Percentiles rank a stretch among this genome's conserved stretches.
Conservation (phyloP, 2,888 invertebrate genomes). For the Prenolepis imparis region DNA sequence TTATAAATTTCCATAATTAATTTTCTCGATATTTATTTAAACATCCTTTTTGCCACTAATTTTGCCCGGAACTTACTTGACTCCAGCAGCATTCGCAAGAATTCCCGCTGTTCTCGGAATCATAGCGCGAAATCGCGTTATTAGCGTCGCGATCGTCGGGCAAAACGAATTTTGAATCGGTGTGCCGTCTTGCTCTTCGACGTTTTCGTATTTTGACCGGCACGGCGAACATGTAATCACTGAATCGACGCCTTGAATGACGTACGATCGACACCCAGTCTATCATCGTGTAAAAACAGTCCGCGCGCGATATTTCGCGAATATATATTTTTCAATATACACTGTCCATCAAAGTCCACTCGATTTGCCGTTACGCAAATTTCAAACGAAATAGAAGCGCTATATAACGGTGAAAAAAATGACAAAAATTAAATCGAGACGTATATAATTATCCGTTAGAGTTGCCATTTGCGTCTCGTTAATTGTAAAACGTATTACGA, state of each 20-base stretch:
- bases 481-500: not conserved
- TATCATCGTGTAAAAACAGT: slow-evolving; percentile 87
- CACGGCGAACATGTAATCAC: slow-evolving; percentile 90
- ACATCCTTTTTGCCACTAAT: not conserved
- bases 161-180: slow-evolving; percentile 61
- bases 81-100: slow-evolving; percentile 76
- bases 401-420: not conserved
- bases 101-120: slow-evolving; percentile 32
- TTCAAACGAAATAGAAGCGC: slow-evolving; percentile 10
- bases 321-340: slow-evolving; percentile 41
- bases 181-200: slow-evolving; percentile 85
- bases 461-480: not conserved
- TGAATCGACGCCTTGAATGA: slow-evolving; percentile 91
- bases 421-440: not conserved
- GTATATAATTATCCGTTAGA: not conserved
- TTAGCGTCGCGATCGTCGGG: slow-evolving; percentile 37
- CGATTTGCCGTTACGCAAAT: slow-evolving; percentile 39
- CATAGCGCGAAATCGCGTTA: slow-evolving; percentile 39
- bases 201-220: slow-evolving; percentile 90
- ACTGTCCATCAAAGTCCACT: slow-evolving; percentile 47
- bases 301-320: slow-evolving; percentile 29
- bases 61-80: slow-evolving; percentile 75
- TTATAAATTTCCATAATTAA: not conserved
- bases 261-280: slow-evolving; percentile 93
- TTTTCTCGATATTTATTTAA: not conserved